Conservation (phyloP, 2,113 vertebrate genomes). For the Ictalurus punctatus region DNA sequence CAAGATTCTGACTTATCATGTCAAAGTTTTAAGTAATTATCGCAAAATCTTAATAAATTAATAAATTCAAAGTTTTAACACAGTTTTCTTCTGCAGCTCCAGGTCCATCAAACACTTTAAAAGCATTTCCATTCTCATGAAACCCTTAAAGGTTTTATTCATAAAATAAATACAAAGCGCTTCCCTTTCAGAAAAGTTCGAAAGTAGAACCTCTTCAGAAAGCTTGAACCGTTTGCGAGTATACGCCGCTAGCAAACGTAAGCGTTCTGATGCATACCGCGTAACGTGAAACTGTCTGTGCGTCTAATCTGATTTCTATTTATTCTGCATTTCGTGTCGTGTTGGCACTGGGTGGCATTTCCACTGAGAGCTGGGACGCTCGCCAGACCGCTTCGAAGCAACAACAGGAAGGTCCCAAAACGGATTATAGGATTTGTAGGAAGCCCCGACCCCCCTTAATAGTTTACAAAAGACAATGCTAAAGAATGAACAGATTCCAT, state of each 20-base stretch:
- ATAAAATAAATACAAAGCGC: not conserved
- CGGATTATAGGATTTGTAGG: not conserved
- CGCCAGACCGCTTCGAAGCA: conserved; percentile 25
- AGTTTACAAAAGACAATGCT: conserved; percentile 29
- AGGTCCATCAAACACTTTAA: not conserved
- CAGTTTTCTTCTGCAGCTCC: not conserved
- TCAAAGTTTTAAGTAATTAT: no score
- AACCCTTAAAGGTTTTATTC: not conserved
- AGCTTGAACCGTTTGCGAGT: not conserved
- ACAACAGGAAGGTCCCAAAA: conserved; percentile 50
- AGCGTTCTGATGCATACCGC: not conserved
- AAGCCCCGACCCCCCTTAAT: conserved; percentile 19
- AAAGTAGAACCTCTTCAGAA: not conserved
- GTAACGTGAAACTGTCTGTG: not conserved
- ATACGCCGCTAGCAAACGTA: not conserved
- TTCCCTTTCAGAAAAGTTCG: not conserved
- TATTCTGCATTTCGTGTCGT: not conserved
- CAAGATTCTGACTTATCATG: no score
- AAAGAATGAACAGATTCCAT: conserved; percentile 32
- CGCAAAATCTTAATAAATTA: no score
- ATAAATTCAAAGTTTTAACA: not conserved
- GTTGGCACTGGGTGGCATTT: not conserved
- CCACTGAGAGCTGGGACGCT: conserved; percentile 12
- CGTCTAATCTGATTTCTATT: not conserved
- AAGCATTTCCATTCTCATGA: no score